phyloP scores from a whole-genome alignment of 23 tunicate species.

The Phallusia fumigata region DNA sequence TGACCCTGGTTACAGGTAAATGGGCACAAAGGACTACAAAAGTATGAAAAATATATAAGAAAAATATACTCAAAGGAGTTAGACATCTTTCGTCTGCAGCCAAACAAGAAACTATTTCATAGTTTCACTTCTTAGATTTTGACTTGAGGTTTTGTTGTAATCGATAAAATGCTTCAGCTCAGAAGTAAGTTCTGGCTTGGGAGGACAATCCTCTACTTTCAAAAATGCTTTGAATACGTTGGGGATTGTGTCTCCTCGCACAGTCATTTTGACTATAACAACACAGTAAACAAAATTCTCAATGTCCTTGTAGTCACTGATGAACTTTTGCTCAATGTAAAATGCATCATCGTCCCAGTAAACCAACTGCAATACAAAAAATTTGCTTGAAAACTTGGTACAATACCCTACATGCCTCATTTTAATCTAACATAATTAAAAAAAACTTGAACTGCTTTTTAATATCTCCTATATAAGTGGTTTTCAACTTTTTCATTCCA shows the following conservation, averaged over 20 bases:
- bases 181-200: conserved; percentile 8
- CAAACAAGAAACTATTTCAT: not conserved
- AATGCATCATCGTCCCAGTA: conserved; percentile 67
- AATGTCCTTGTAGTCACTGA: conserved; percentile 8
- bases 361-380: conserved; percentile 37
- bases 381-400: too few species aligned
- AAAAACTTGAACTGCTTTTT: too few species aligned
- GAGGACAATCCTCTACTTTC: conserved; percentile 1
- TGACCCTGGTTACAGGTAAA: too few species aligned
- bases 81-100: too few species aligned
- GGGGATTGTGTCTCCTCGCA: not conserved
- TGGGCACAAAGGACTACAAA: too few species aligned
- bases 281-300: conserved; percentile 50
- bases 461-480: too few species aligned
- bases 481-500: too few species aligned
- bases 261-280: conserved; percentile 22
- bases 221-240: conserved; percentile 15
- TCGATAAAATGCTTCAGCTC: conserved; percentile 51
- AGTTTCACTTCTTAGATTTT: conserved; percentile 30
- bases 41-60: too few species aligned
- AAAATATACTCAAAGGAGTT: too few species aligned
- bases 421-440: too few species aligned
- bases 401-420: too few species aligned
- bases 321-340: conserved; percentile 51
- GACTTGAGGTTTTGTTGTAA: conserved; percentile 24